Base-by-base conservation (phyloP, 2,797 vertebrate genomes). In the Rhinogobio ventralis region DNA sequence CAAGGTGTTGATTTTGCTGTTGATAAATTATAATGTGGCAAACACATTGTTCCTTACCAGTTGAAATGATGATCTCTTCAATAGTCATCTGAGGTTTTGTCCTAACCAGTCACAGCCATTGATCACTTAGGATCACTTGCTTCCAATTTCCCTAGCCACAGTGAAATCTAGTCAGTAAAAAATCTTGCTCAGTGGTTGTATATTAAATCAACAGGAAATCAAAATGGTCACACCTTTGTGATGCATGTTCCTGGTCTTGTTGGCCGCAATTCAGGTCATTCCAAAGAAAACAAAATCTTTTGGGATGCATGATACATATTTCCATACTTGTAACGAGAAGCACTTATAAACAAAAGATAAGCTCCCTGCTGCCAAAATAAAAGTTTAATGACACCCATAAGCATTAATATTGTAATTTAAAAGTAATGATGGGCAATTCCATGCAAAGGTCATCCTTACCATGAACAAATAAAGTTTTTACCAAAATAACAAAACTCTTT, bases 131-230 rank as follows among this genome's bases (percentile, higher is more conserved):
- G 49, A 53, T 75, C 49, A 55, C 30, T 55, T 36, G 11, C 1
- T 75, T 55, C 30, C 51, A 9, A 39, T 39, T n/a, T 55, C 49
- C 19, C 49, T 11, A 3, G 73, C 33, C 7, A 36, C 0, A 23
- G 20, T 75, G 30, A 55, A 4, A 23, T n/a, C 49, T 14, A 74
- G 49, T 23, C 7, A 6, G 45, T 30, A 25, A 6, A 8, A 75
- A 75, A 55, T 55, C 73, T n/a, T 55, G 49, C 73, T 36, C 20
- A 75, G 33, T 75, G 30, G 30, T 51, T 55, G 19, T 75, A 53
- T 36, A 20, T 33, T 36, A 75, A 75, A 36, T 75, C 73, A 55
- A n/a, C 73, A 75, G 73, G 72, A 75, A 55, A 55, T 75, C 1
- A 15, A n/a, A 36, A 36, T 55, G 14, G 6, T 55, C 30, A 14